Conservation (phyloP, 2,797 vertebrate genomes). For the Delichon dasypus region DNA sequence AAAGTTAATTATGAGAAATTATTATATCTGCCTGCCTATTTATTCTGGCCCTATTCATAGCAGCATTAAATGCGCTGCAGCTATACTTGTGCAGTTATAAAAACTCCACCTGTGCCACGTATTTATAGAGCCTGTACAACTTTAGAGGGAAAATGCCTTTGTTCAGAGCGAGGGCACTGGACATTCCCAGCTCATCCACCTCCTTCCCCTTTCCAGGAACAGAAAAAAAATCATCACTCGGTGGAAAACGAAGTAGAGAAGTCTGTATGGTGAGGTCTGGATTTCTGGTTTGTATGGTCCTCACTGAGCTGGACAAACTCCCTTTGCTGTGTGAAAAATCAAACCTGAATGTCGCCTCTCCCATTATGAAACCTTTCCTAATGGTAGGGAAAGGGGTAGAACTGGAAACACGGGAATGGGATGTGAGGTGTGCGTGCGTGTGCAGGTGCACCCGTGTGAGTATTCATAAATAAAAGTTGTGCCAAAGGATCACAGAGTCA, state of each 20-base stretch:
- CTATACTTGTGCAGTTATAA: constrained; percentile 16
- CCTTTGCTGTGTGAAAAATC: not conserved
- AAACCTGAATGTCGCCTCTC: not conserved
- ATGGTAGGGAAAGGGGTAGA: not conserved
- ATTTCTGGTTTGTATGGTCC: not conserved
- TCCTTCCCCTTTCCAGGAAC: not conserved
- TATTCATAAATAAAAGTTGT: not conserved
- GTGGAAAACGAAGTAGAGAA: not conserved
- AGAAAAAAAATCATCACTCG: not conserved
- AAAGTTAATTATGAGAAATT: not conserved
- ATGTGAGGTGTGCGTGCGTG: rapidly evolving
- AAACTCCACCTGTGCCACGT: not conserved
- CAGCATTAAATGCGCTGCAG: not conserved
- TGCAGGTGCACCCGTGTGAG: not conserved
- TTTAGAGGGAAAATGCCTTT: not conserved
- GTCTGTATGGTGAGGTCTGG: not conserved
- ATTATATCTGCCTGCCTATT: not conserved
- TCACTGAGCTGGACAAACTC: not conserved
- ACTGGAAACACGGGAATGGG: not conserved
- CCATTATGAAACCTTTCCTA: rapidly evolving
- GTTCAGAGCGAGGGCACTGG: not conserved
- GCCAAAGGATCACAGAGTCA: not conserved
- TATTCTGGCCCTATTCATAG: constrained; percentile 29
- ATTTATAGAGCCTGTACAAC: not conserved
- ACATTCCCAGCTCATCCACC: not conserved